Evolutionary conservation across 1,140 invertebrate species (phyloP).

Genomic region (Cardiocondyla obscurior): DNA sequence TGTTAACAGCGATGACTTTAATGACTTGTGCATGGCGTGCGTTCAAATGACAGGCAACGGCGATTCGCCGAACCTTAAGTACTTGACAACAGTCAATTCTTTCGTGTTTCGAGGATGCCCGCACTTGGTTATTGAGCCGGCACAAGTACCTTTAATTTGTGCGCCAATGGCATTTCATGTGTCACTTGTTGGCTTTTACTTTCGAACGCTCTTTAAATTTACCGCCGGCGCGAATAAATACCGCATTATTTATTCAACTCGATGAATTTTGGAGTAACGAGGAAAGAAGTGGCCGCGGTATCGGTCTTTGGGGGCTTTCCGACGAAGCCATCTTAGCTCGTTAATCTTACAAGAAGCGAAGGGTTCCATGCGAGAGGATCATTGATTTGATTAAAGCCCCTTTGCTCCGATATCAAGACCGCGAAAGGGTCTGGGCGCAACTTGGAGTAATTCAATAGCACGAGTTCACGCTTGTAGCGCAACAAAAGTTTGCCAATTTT

Average conservation of each 20-base stretch:
- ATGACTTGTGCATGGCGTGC: slow-evolving; percentile 11
- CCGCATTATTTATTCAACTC: background rate
- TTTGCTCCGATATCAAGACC: background rate
- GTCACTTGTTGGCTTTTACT: background rate
- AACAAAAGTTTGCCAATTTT: background rate
- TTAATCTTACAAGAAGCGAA: no score
- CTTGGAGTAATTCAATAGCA: background rate
- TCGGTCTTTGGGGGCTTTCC: no score
- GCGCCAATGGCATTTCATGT: background rate
- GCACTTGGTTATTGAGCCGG: background rate
- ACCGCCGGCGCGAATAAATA: background rate
- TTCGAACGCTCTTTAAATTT: background rate
- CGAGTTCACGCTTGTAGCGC: background rate
- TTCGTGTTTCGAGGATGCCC: slow-evolving; percentile 32
- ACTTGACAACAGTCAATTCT: slow-evolving; percentile 52
- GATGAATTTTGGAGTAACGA: no score
- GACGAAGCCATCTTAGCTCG: no score
- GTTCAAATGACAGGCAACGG: slow-evolving; percentile 30
- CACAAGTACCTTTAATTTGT: background rate
- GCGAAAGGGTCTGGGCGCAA: background rate
- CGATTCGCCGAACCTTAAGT: slow-evolving; percentile 54
- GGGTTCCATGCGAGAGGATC: no score
- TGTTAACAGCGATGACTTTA: slow-evolving; percentile 33
- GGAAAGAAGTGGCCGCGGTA: no score
- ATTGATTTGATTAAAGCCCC: no score